These are phyloP conservation scores for Cairina moschata DNA, from an alignment of 2,113 vertebrate species.

Conservation along the genomic window DNA sequence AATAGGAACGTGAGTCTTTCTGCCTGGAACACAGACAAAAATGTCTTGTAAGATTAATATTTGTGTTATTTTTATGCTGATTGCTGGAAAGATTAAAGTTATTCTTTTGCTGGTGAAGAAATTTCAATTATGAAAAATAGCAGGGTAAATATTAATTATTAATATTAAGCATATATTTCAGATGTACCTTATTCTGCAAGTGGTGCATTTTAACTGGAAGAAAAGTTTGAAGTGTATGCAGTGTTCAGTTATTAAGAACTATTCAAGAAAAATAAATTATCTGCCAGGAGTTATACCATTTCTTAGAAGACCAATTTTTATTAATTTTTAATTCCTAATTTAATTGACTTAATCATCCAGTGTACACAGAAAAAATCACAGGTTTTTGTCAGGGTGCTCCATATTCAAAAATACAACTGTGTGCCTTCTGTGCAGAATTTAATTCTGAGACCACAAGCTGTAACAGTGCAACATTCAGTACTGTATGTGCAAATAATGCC, in stretches of 20 bases:
- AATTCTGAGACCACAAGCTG: neutral
- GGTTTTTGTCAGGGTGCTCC: neutral
- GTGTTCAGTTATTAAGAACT: neutral
- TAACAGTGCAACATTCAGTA: accelerated
- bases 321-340: neutral
- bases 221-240: neutral
- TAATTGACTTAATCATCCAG: neutral
- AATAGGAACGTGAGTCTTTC: too few relatives aligned
- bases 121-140: neutral
- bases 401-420: neutral
- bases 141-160: neutral
- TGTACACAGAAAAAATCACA: neutral
- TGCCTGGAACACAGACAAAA: neutral
- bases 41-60: neutral
- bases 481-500: neutral
- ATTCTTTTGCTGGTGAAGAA: neutral
- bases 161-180: neutral
- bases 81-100: neutral
- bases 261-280: neutral
- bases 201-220: neutral
- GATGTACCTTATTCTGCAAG: neutral
- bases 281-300: neutral
- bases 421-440: neutral
- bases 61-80: neutral
- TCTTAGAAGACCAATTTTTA: neutral